Base-by-base conservation (phyloP, 2,797 vertebrate genomes). In the Fratercula arctica region DNA sequence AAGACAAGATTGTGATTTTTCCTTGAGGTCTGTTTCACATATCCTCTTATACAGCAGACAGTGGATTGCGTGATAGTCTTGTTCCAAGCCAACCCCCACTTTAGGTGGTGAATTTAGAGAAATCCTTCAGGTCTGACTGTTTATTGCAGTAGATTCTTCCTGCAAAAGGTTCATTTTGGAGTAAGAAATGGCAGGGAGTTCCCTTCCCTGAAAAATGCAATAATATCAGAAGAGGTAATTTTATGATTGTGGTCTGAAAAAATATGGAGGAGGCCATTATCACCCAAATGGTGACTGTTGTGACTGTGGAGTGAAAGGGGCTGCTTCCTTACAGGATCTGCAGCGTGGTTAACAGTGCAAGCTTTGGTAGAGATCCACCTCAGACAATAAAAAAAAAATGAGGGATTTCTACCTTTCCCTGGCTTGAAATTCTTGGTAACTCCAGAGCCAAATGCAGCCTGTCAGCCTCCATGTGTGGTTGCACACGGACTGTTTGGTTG, bases 11-110 rank as follows among this genome's bases (percentile, higher is more conserved):
- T n/a, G 2, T 24, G 6, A 46, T 72, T 80, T 73, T 73, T 70
- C 16, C 13, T 43, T 54, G 33, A 5, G 5, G 14, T 54, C 5
- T 3, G 20, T 76, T 76, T 87, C 19, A 33, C 7, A 16, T 8
- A 31, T 11, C 3, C 2, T 35, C 11, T 60, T 31, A 28, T 11
- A 26, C 17, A 63, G 6, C 0, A 0, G 18, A 9, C 9, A 37
- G 29, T 46, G 37, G 25, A 33, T 33, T 4, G 2, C 5, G 4
- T 48, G 48, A 67, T 7, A 57, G 57, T 35, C 23, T 45, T 46
- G 3, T 74, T 76, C 80, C 24, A 29, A 64, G 54, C 5, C 1
- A 5, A 19, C 2, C 6, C 5, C 19, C 73, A 7, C 0, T 68
- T 54, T 28, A 75, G 10, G 8, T 20, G 13, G 20, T 37, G 28